phyloP scores from a whole-genome alignment of 2,113 vertebrate species.

The Equus quagga region DNA sequence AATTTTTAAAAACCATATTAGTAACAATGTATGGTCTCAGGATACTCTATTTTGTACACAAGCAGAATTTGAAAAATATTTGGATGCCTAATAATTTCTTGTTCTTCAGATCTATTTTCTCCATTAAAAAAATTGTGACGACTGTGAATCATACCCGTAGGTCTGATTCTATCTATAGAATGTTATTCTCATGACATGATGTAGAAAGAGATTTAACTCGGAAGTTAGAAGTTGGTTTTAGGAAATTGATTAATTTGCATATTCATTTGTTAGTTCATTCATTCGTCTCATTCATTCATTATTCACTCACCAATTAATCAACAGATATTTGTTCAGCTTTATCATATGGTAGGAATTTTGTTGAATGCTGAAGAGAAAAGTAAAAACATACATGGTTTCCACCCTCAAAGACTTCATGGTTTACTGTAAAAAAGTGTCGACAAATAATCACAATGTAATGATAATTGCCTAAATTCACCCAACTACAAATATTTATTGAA shows the following conservation, averaged over 20 bases:
- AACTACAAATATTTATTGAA: not conserved
- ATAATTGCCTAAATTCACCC: not conserved
- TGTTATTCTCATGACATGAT: not conserved
- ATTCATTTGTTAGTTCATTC: not conserved
- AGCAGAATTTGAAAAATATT: not conserved
- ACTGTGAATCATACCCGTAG: not conserved
- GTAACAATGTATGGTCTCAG: not conserved
- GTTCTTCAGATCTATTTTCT: not conserved
- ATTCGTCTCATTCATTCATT: not conserved
- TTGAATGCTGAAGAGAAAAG: slow-evolving; percentile 7
- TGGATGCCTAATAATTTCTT: not conserved
- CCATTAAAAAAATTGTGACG: not conserved
- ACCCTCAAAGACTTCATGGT: not conserved
- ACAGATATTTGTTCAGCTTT: not conserved
- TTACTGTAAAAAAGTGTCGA: not conserved
- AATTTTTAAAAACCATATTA: not conserved
- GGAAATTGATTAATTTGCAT: slow-evolving; percentile 5
- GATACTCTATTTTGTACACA: not conserved
- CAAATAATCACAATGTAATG: not conserved
- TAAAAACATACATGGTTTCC: not conserved
- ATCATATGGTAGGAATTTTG: not conserved
- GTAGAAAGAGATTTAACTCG: slow-evolving; percentile 39
- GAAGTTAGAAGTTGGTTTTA: not conserved
- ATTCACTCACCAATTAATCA: not conserved
- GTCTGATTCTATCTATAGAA: not conserved